A percentile compares a stretch with the other conserved stretches of the same genome.
These are phyloP conservation scores for Drosophila glabriapex DNA, from an alignment of 2,888 invertebrate genomes.

Conservation along the genomic window DNA sequence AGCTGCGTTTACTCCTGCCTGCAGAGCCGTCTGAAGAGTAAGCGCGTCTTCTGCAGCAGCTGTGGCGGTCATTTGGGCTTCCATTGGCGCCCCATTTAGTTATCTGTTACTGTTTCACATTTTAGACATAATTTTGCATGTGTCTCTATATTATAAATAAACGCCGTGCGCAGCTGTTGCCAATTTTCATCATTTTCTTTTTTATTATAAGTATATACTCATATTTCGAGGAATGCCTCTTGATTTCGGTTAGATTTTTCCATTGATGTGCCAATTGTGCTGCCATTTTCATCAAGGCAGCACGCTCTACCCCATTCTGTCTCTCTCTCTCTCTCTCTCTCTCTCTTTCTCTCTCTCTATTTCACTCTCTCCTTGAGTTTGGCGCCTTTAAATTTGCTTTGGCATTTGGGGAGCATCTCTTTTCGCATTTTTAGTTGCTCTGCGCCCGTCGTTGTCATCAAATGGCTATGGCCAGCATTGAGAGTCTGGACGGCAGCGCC, in stretches of 20 bases:
- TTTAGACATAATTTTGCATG: slow-evolving; percentile 23
- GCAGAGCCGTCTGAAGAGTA: slow-evolving; percentile 81
- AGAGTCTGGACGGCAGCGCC: slow-evolving; percentile 69
- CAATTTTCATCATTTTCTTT: slow-evolving; percentile 45
- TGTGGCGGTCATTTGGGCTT: slow-evolving; percentile 84
- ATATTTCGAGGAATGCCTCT: slow-evolving; percentile 44
- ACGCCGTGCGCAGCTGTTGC: slow-evolving; percentile 59
- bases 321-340: neutral
- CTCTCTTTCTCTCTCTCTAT: neutral
- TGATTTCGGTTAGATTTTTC: neutral
- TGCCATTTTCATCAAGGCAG: neutral
- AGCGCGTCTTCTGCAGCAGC: slow-evolving; percentile 82
- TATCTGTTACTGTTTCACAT: slow-evolving; percentile 13
- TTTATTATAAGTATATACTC: slow-evolving; percentile 29
- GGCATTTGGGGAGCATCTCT: slow-evolving; percentile 12
- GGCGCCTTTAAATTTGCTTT: neutral
- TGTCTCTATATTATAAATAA: slow-evolving; percentile 68
- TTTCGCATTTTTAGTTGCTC: slow-evolving; percentile 46
- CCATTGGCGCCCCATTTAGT: slow-evolving; percentile 77
- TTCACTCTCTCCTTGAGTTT: neutral
- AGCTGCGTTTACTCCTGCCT: slow-evolving; percentile 81
- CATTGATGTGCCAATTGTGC: slow-evolving; percentile 5
- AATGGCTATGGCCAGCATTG: slow-evolving; percentile 74
- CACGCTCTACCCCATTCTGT: slow-evolving; percentile 2
- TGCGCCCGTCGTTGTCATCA: slow-evolving; percentile 45